These are phyloP conservation scores for Zaprionus inermis DNA, from an alignment of 1,140 invertebrate genomes.

Conservation along the genomic window DNA sequence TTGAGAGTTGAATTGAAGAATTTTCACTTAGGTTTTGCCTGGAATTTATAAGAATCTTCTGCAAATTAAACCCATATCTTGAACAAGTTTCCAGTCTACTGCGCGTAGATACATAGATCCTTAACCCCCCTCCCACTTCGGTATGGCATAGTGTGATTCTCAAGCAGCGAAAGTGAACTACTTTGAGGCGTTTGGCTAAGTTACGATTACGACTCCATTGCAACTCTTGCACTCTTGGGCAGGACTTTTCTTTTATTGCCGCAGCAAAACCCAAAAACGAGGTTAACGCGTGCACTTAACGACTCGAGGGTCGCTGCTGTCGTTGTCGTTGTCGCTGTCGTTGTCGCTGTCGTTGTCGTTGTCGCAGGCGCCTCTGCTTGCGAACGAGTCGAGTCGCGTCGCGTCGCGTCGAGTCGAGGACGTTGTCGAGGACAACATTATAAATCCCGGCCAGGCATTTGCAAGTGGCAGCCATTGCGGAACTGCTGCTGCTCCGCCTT, in stretches of 20 bases:
- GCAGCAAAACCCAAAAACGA: slow-evolving; percentile 62
- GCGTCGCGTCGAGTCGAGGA: slow-evolving; percentile 46
- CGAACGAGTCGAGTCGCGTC: slow-evolving; percentile 1
- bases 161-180: slow-evolving; percentile 26
- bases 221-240: slow-evolving; percentile 40
- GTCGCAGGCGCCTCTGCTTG: slow-evolving; percentile 6
- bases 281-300: slow-evolving; percentile 82
- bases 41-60: not conserved
- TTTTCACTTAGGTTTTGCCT: not conserved
- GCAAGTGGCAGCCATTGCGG: slow-evolving; percentile 70
- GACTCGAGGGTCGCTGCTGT: slow-evolving; percentile 64
- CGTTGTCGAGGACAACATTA: slow-evolving; percentile 74
- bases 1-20: slow-evolving; percentile 4
- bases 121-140: no score
- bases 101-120: no score
- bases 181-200: slow-evolving; percentile 43
- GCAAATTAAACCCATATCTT: not conserved
- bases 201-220: slow-evolving; percentile 41
- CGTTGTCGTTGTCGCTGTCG: slow-evolving; percentile 17
- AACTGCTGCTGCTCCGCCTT: slow-evolving; percentile 22
- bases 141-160: not conserved
- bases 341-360: not conserved
- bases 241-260: slow-evolving; percentile 48
- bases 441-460: slow-evolving; percentile 79
- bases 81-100: no score